Conservation (phyloP, 2,113 vertebrate species). For the Dicaeum eximium region DNA sequence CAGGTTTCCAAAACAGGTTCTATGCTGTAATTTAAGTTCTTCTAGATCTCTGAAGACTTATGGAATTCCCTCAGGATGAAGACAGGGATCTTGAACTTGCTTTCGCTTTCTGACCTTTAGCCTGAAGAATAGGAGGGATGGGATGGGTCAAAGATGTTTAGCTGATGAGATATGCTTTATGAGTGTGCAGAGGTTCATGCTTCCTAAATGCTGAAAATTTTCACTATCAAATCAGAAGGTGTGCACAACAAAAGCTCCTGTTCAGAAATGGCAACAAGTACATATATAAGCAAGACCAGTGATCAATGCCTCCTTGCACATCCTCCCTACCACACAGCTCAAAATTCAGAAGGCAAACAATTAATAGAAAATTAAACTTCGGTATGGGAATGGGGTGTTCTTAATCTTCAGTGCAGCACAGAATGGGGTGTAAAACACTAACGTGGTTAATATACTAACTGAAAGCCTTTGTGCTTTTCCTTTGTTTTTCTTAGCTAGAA, state of each 20-base stretch:
- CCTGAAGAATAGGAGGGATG: background rate
- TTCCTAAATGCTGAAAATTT: background rate
- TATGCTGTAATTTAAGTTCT: background rate
- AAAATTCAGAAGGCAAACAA: background rate
- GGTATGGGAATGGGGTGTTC: background rate
- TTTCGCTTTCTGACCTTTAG: background rate
- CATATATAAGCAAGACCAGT: background rate
- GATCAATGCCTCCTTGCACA: background rate
- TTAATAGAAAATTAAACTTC: background rate
- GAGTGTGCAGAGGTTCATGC: background rate
- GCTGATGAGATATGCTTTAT: background rate
- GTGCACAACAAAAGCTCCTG: background rate
- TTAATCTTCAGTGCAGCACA: background rate
- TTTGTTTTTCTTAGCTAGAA: background rate
- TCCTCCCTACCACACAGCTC: background rate
- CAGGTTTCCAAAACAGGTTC: background rate
- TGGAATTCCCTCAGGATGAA: background rate
- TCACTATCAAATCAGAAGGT: background rate
- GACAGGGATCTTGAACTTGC: background rate
- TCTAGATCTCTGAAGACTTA: background rate
- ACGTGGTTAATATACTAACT: background rate
- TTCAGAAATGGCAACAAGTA: background rate
- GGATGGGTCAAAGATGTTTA: background rate
- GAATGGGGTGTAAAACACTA: background rate
- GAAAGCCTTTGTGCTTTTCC: background rate